Conservation (phyloP, 2,888 invertebrate genomes). For the Tuberolachnus salignus region DNA sequence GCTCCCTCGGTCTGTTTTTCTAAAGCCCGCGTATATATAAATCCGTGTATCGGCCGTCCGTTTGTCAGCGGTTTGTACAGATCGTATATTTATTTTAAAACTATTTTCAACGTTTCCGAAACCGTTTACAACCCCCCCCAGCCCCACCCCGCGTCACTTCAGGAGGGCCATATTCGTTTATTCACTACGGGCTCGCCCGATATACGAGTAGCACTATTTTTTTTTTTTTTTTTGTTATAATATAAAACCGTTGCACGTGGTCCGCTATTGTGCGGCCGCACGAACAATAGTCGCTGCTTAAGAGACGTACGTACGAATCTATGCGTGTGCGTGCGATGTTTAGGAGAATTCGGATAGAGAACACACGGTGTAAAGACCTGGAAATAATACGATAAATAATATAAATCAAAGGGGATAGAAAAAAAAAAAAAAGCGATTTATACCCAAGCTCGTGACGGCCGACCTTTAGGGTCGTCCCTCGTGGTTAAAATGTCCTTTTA, state of each 20-base stretch:
- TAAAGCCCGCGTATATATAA: neutral
- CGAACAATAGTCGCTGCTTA: slow-evolving; percentile 23
- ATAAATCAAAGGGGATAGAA: slow-evolving; percentile 54
- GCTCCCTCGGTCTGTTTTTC: too few relatives aligned
- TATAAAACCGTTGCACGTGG: too few relatives aligned
- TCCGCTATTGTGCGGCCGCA: slow-evolving; percentile 10
- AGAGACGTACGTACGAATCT: neutral
- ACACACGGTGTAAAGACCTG: neutral
- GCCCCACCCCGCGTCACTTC: too few relatives aligned
- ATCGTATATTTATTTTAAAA: slow-evolving; percentile 7
- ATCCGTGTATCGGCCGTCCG: slow-evolving; percentile 2
- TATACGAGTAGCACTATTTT: too few relatives aligned
- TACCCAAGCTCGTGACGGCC: slow-evolving; percentile 41
- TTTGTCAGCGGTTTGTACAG: slow-evolving; percentile 4
- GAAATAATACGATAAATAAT: slow-evolving; percentile 2
- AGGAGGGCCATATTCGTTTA: too few relatives aligned
- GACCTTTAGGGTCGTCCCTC: neutral
- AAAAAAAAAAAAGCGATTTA: too few relatives aligned
- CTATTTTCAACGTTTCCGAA: slow-evolving; percentile 17
- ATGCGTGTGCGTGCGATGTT: too few relatives aligned
- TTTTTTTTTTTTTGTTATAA: too few relatives aligned
- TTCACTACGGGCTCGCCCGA: too few relatives aligned
- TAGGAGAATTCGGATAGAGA: neutral
- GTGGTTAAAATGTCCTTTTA: neutral
- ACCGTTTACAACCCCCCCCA: neutral